Evolutionary conservation across 2,888 invertebrate genomes (phyloP), one percentile per base, ranked within the genome.

Genomic region (Hoplodrina blanda): DNA sequence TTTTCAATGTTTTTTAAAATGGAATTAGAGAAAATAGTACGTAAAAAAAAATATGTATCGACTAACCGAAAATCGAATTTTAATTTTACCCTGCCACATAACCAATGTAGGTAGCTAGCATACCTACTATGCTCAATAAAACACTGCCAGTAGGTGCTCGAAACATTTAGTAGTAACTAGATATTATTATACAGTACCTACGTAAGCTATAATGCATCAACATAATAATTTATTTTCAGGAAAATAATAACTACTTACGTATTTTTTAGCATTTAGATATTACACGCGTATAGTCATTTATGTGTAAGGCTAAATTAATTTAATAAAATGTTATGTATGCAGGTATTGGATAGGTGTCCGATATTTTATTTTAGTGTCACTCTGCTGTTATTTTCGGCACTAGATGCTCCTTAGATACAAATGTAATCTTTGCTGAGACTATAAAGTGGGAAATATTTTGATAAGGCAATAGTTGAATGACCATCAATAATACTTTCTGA

Each of bases 221-320:
- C 30, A 19, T 30, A 62, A 78, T 68, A 19, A 70, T 69, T 75
- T 62, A 67, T 67, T 67, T 57, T 55, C 72, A 76, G 50, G 44
- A 59, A 73, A 62, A 33, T 63, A 62, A 44, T 62, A 62, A 33
- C 15, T 61, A 54, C 1, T 30, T 59, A 52, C 33, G 10, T 77
- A 62, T 67, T 67, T 62, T 19, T 30, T 59, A 67, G 59, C 41
- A 75, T 68, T 74, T 70, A 79, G 54, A 49, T 4, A 62, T 62
- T 73, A 59, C 5, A 50, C 37, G 62, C 62, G 56, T 62, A 73
- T 49, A 81, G 71, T 78, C 66, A 79, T 56, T 61, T 73, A 65
- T 66, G 10, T 69, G 49, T 80, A 75, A 72, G 74, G 1, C n/a
- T 60, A 49, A 65, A 49, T 20, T 50, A 49, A 57, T 15, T 25